Evolutionary conservation across 2,113 vertebrate genomes (phyloP).

Genomic region (Saiga tatarica): DNA sequence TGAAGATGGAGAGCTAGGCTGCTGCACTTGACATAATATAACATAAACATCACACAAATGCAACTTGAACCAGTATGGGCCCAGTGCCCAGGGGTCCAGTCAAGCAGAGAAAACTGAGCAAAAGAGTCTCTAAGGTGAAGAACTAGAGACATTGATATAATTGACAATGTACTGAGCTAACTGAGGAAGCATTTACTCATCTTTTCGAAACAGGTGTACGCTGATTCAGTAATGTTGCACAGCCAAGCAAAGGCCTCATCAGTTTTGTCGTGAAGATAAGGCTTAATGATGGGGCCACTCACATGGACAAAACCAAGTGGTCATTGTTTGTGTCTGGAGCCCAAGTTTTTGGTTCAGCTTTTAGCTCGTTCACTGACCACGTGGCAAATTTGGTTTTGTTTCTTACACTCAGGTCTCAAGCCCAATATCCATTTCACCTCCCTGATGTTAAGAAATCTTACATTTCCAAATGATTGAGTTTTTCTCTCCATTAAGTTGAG

Average conservation of each 20-base stretch:
- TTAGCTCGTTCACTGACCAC: fast-evolving
- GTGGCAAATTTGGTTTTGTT: neutral
- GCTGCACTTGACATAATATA: neutral
- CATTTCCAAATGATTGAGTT: neutral
- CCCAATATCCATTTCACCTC: neutral
- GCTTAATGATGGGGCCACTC: neutral
- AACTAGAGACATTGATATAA: neutral
- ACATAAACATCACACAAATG: neutral
- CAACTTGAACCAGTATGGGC: slow-evolving; percentile 7
- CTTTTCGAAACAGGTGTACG: neutral
- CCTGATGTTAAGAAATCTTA: neutral
- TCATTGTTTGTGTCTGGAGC: fast-evolving
- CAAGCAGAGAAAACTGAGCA: neutral
- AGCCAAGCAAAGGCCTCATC: neutral
- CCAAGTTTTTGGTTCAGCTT: neutral
- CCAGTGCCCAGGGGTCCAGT: neutral
- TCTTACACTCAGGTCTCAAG: neutral
- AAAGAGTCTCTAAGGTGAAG: neutral
- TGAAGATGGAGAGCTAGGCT: neutral
- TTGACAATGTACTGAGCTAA: neutral
- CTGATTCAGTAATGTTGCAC: neutral
- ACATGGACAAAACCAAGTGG: neutral
- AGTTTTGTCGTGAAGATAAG: neutral
- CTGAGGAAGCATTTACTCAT: neutral
- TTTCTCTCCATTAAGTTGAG: neutral